Evolutionary conservation across 30 jellyfish, hydroid and myxozoan genomes (phyloP).

Genomic region (Chironex yamaguchii): DNA sequence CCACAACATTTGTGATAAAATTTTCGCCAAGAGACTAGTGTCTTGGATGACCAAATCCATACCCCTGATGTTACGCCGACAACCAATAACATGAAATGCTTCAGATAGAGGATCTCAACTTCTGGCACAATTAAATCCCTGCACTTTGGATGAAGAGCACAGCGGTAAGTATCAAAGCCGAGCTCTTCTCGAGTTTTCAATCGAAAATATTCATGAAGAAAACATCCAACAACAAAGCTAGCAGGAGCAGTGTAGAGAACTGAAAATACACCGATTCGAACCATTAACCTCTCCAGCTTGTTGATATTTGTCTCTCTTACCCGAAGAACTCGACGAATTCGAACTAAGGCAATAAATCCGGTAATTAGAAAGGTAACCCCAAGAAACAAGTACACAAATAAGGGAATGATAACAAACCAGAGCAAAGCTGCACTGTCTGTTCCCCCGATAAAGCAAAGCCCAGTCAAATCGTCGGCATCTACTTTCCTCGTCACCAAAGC

Average conservation of each 20-base stretch:
- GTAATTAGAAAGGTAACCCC: conserved; percentile 79
- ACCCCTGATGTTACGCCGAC: conserved; percentile 96
- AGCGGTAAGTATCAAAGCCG: conserved; percentile 36
- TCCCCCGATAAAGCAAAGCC: conserved; percentile 82
- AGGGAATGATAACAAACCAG: conserved; percentile 84
- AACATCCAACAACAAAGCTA: conserved; percentile 91
- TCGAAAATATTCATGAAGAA: conserved; percentile 76
- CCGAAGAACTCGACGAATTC: conserved; percentile 81
- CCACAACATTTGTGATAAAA: conserved; percentile 76
- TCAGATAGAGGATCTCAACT: conserved; percentile 72
- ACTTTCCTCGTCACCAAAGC: conserved; percentile 91
- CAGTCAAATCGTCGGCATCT: conserved; percentile 90
- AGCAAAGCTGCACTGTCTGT: conserved; percentile 67
- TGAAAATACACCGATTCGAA: conserved; percentile 87
- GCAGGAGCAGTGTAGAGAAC: conserved; percentile 91
- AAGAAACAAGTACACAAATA: conserved; percentile 67
- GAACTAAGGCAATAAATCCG: conserved; percentile 82
- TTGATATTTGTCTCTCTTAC: conserved; percentile 76
- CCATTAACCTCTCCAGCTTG: conserved; percentile 83
- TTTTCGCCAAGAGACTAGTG: conserved; percentile 82
- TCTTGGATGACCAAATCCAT: conserved; percentile 96
- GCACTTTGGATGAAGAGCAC: conserved; percentile 67
- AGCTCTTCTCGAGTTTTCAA: conserved; percentile 54
- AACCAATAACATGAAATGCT: conserved; percentile 87
- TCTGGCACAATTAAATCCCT: conserved; percentile 33